Base-by-base conservation (phyloP, 2,888 invertebrate genomes). In the Phyllotreta striolata region DNA sequence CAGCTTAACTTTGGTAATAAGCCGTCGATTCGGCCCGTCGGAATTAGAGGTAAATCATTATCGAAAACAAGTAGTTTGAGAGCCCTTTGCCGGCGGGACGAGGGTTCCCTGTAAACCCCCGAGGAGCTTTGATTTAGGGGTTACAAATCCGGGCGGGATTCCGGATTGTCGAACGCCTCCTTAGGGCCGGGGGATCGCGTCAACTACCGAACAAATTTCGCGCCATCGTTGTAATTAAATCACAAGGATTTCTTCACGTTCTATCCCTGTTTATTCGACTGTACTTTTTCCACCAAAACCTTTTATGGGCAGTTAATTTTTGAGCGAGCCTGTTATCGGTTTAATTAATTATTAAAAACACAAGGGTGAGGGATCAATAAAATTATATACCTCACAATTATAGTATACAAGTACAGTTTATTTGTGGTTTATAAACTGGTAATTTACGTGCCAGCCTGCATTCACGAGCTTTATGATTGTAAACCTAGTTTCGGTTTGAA, bases 121-220 rank as follows among this genome's bases (percentile, higher is more conserved):
- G 43, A 64, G 52, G 66, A 64, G 52, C 56, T 64, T 58, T 66
- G 66, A 64, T 66, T 66, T 64, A 57, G 62, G 24, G 66, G 59
- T 58, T 64, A 64, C 64, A 62, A 66, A 66, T 66, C 66, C 66
- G 38, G 38, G 24, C 6, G 52, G 39, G 52, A 52, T 52, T 52
- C 52, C 37, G 39, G 39, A 39, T 52, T 49, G 49, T 49, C 39
- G 52, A 52, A 52, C 14, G 14, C 39, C 38, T 52, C 39, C 51
- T 51, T 8, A 10, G n/a, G 41, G 41, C 10, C 9, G 2, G 1
- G 2, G 10, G n/a, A 41, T 9, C 10, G 24, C 24, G 24, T 24
- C 24, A 24, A 24, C 24, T 24, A 24, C 41, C 41, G 10, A 41
- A 41, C 3, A 41, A 41, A 41, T 41, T 41, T 41, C 41, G 10